Percentiles rank a stretch among this genome's conserved stretches.
phyloP scores from a whole-genome alignment of 2,797 vertebrate genomes.

The Hozukius guyotensis region DNA sequence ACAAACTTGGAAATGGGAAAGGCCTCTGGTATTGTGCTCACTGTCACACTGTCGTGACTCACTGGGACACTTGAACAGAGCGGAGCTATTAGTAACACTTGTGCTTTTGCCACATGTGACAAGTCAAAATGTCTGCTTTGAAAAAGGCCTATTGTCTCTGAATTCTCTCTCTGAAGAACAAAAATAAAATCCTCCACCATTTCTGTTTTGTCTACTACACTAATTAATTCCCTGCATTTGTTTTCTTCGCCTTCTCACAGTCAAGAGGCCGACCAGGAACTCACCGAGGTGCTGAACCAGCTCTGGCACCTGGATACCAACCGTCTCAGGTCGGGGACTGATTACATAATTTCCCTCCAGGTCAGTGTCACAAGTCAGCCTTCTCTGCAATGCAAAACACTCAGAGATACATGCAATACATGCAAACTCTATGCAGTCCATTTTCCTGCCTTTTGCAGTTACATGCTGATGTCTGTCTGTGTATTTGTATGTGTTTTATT shows the following conservation, averaged over 20 bases:
- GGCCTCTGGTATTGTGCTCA: no score
- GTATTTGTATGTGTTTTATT: conserved; percentile 1
- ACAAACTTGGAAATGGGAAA: neutral
- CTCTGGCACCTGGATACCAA: conserved; percentile 88
- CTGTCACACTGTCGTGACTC: neutral
- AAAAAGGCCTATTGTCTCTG: neutral
- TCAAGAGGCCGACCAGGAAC: conserved; percentile 76
- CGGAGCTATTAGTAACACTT: neutral
- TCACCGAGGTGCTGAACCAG: conserved; percentile 85
- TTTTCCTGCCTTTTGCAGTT: neutral
- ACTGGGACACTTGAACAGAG: neutral
- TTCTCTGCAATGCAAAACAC: conserved; percentile 10
- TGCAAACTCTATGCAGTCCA: neutral
- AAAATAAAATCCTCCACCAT: neutral
- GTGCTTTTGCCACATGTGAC: no score
- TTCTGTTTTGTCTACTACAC: neutral
- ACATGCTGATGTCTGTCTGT: neutral
- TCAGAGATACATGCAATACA: neutral
- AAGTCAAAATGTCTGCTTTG: neutral
- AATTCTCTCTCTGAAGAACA: neutral
- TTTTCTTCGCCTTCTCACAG: conserved; percentile 56
- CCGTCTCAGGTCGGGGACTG: conserved; percentile 83
- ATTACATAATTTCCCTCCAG: conserved; percentile 88
- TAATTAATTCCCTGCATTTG: neutral
- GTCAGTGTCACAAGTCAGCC: conserved; percentile 51